Evolutionary conservation across 1,140 invertebrate genomes (phyloP), one percentile per base, ranked within the genome.

Genomic region (Lasaia peninsularis): DNA sequence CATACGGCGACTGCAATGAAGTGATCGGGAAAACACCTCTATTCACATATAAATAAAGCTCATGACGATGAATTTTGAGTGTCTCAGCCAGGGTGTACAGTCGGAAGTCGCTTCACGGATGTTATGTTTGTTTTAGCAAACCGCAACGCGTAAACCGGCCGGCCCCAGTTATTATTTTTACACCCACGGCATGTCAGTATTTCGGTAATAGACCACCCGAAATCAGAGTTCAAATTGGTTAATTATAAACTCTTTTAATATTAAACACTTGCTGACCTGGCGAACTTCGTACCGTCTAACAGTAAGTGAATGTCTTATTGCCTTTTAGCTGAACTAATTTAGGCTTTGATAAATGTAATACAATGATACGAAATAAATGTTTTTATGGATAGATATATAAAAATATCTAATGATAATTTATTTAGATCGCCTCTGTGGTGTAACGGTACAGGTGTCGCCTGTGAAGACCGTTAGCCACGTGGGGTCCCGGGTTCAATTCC

Each of bases 91-190:
- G 28, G 21, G 57, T 10, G 31, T 20, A 40, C 65, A 52, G 69
- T 75, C 71, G 80, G 77, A 84, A 81, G 73, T 78, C 69, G 51
- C 66, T 24, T 54, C 33, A 73, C 75, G 81, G 79, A 85, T 77
- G 78, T 77, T 52, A 66, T 86, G 82, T 84, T 84, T 84, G 75
- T 61, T 65, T 52, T 66, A 77, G 57, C 63, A 75, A 73, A 81
- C 80, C 78, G 77, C 78, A 78, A 75, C 67, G 57, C 57, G 64
- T 56, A 24, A 57, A 61, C 52, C 53, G 49, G 57, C 56, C 20
- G 52, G 49, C 53, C 54, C 32, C 61, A 66, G 71, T 73, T 75
- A 76, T 81, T 75, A 80, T 80, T 80, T 83, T 78, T 79, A 74
- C 63, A 73, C 66, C 52, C 44, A 55, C 57, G 10, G 40, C 34